Conservation (phyloP, 2,113 vertebrate genomes). For the Podilymbus podiceps region DNA sequence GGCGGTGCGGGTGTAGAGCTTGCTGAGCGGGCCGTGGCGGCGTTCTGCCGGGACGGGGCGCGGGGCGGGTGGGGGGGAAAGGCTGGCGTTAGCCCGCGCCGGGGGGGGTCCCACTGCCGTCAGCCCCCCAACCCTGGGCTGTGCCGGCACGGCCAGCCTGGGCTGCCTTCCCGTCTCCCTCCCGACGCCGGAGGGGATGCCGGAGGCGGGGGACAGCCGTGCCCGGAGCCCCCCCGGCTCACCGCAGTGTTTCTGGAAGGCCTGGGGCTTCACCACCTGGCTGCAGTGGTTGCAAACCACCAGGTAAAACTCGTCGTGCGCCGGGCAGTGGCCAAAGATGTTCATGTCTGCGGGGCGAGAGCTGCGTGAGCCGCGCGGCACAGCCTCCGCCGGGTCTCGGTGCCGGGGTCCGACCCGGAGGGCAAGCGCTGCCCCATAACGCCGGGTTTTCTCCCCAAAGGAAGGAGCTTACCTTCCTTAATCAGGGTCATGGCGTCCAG, state of each 20-base stretch:
- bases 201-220: fast-evolving
- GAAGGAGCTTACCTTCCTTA: slow-evolving; percentile 84
- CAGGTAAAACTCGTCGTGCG: slow-evolving; percentile 93
- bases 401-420: not conserved
- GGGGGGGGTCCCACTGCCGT: fast-evolving
- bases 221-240: slow-evolving; percentile 18
- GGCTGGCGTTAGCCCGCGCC: not conserved
- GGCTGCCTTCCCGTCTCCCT: not conserved
- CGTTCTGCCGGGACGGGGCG: slow-evolving; percentile 70
- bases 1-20: slow-evolving; percentile 81
- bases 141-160: not conserved
- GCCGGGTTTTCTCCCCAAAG: not conserved
- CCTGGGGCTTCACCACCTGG: slow-evolving; percentile 95
- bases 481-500: slow-evolving; percentile 91
- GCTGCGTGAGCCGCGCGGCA: not conserved
- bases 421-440: fast-evolving
- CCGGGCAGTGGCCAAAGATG: slow-evolving; percentile 92
- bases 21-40: slow-evolving; percentile 86
- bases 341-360: slow-evolving; percentile 84
- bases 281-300: slow-evolving; percentile 94
- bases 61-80: too few species aligned
- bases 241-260: slow-evolving; percentile 94
- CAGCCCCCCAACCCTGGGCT: not conserved
- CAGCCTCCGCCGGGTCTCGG: not conserved
- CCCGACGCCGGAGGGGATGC: too few species aligned